Evolutionary conservation across 2,113 vertebrate genomes (phyloP).

Genomic region (Boulengeromyrus knoepffleri): DNA sequence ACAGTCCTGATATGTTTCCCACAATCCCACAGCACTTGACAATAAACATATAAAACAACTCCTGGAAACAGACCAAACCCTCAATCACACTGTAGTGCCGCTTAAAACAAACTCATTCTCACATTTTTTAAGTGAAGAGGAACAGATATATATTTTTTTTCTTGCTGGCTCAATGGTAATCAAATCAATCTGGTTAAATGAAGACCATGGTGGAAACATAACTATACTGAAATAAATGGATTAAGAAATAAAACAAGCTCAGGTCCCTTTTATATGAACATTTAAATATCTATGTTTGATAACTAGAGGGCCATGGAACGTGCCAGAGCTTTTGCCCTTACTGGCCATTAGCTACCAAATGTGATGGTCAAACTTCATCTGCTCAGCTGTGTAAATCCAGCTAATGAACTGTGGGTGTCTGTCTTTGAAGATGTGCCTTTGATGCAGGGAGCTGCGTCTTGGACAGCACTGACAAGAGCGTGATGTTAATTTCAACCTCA

Average conservation of each 20-base stretch:
- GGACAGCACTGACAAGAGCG: background rate
- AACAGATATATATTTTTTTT: background rate
- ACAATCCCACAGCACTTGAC: conserved; percentile 37
- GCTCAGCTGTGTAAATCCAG: background rate
- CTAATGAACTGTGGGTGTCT: background rate
- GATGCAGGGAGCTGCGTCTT: background rate
- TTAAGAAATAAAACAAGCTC: background rate
- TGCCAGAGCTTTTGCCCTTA: background rate
- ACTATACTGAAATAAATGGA: background rate
- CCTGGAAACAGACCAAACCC: conserved; percentile 52
- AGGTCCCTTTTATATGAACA: background rate
- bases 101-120: conserved; percentile 38
- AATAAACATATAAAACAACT: conserved; percentile 44
- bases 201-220: background rate
- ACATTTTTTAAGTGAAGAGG: conserved; percentile 10
- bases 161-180: background rate
- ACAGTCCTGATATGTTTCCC: conserved; percentile 10
- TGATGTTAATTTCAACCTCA: background rate
- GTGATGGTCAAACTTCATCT: background rate
- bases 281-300: background rate
- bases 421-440: background rate
- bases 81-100: conserved; percentile 38
- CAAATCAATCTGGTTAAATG: background rate
- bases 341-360: background rate
- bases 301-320: background rate